Percentiles rank a stretch among this genome's conserved stretches.
Conservation (phyloP, 2,113 vertebrate genomes). For the Eupsittula cactorum region DNA sequence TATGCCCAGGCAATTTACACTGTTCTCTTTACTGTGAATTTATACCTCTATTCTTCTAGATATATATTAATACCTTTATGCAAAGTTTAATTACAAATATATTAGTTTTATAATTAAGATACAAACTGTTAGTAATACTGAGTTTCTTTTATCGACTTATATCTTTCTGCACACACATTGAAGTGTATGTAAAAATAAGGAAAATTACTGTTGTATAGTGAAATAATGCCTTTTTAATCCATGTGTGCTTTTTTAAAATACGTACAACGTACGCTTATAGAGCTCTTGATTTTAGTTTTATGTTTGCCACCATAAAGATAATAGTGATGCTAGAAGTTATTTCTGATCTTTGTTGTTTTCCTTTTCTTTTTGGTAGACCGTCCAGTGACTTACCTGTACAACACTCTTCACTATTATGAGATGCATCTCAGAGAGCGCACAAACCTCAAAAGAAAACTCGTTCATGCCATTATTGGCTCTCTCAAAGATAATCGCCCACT, state of each 20-base stretch:
- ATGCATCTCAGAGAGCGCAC: conserved; percentile 90
- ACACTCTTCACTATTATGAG: conserved; percentile 98
- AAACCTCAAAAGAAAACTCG: conserved; percentile 94
- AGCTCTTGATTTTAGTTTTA: neutral
- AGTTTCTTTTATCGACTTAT: neutral
- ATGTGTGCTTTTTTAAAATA: neutral
- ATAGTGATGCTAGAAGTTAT: neutral
- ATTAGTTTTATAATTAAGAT: neutral
- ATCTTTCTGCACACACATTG: neutral
- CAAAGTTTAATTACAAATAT: neutral
- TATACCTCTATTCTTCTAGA: neutral
- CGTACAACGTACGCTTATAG: neutral
- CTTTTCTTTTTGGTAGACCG: conserved; percentile 82
- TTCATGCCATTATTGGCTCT: conserved; percentile 96
- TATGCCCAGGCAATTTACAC: neutral
- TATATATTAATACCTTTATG: neutral
- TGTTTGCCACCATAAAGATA: neutral
- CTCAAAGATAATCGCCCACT: conserved; percentile 95
- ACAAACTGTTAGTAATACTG: neutral
- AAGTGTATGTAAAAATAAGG: neutral
- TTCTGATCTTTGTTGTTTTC: neutral
- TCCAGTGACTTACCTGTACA: conserved; percentile 97
- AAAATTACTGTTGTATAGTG: neutral
- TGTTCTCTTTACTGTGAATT: neutral
- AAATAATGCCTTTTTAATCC: neutral